A percentile compares a stretch with the other conserved stretches of the same genome.
Evolutionary conservation across 53 echinoderm and acorn worm species (phyloP).

Genomic region (Stichopus horrens): DNA sequence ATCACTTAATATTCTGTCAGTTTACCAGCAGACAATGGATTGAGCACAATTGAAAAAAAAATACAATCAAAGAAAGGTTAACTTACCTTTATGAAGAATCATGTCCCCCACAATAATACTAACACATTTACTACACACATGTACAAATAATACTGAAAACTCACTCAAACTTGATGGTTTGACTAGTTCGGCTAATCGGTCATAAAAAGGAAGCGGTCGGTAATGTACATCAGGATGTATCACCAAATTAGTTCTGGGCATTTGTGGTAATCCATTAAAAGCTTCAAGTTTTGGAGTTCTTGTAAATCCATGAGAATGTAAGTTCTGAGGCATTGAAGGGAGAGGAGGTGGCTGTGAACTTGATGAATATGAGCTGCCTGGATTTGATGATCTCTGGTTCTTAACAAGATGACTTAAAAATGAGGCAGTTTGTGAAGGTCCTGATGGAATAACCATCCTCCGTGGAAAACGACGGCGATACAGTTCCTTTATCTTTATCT

Average conservation of each 20-base stretch:
- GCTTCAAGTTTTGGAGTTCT: slow-evolving; percentile 45
- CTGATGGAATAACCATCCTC: slow-evolving; percentile 79
- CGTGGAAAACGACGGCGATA: slow-evolving; percentile 92
- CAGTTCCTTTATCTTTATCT: slow-evolving; percentile 96
- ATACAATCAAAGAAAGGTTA: too few species aligned
- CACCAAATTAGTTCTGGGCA: slow-evolving; percentile 28
- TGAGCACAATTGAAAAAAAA: too few species aligned
- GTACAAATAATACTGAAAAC: slow-evolving; percentile 37
- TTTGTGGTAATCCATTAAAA: slow-evolving; percentile 30
- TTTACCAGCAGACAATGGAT: too few species aligned
- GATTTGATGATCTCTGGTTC: slow-evolving; percentile 24
- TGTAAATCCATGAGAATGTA: slow-evolving; percentile 46
- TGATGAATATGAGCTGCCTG: slow-evolving; percentile 17
- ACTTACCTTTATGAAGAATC: too few species aligned
- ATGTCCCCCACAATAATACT: too few species aligned
- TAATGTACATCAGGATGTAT: slow-evolving; percentile 87
- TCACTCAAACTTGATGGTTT: slow-evolving; percentile 94
- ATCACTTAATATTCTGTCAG: too few species aligned
- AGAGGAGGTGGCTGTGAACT: slow-evolving; percentile 53
- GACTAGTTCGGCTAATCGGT: slow-evolving; percentile 83
- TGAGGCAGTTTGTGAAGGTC: slow-evolving; percentile 40
- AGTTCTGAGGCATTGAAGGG: slow-evolving; percentile 50
- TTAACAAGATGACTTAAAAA: slow-evolving; percentile 53
- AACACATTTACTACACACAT: background rate
- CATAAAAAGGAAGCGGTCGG: slow-evolving; percentile 84